These are phyloP conservation scores for Caradrina kadenii DNA, from an alignment of 2,888 invertebrate genomes.

Conservation along the genomic window DNA sequence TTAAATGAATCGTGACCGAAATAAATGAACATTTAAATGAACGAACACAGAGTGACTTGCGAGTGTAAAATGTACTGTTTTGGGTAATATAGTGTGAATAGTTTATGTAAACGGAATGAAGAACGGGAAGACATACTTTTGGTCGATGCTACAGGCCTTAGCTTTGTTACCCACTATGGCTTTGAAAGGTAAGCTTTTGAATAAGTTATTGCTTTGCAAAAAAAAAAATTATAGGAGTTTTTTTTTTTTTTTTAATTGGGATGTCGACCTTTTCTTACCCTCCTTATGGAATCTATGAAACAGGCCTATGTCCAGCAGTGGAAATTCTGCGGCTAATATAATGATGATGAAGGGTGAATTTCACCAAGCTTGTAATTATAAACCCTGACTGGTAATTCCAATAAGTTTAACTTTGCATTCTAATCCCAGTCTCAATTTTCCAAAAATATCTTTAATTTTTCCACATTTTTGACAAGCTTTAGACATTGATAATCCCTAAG, in stretches of 20 bases:
- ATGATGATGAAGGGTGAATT: not conserved
- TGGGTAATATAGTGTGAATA: conserved; percentile 73
- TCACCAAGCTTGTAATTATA: not conserved
- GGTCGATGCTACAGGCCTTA: conserved; percentile 86
- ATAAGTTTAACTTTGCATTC: too few species aligned
- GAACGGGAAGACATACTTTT: conserved; percentile 83
- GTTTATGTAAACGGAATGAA: conserved; percentile 80
- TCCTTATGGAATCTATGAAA: too few species aligned
- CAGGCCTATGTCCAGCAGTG: too few species aligned
- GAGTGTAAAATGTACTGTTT: conserved; percentile 77
- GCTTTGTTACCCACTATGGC: conserved; percentile 86
- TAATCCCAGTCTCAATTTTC: too few species aligned
- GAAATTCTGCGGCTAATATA: too few species aligned
- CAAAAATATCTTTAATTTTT: too few species aligned
- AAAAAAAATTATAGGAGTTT: too few species aligned
- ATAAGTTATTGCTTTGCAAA: not conserved
- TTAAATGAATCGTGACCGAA: conserved; percentile 63
- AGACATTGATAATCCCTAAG: too few species aligned
- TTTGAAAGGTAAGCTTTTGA: conserved; percentile 79
- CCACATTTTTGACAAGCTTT: too few species aligned
- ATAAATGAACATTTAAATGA: conserved; percentile 65
- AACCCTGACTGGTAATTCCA: not conserved
- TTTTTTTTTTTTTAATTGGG: too few species aligned
- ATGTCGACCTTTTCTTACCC: too few species aligned
- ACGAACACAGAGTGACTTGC: conserved; percentile 50